Percentiles rank a stretch among this genome's conserved stretches.
phyloP scores from a whole-genome alignment of 1,140 invertebrate species.

The Theocolax elegans region DNA sequence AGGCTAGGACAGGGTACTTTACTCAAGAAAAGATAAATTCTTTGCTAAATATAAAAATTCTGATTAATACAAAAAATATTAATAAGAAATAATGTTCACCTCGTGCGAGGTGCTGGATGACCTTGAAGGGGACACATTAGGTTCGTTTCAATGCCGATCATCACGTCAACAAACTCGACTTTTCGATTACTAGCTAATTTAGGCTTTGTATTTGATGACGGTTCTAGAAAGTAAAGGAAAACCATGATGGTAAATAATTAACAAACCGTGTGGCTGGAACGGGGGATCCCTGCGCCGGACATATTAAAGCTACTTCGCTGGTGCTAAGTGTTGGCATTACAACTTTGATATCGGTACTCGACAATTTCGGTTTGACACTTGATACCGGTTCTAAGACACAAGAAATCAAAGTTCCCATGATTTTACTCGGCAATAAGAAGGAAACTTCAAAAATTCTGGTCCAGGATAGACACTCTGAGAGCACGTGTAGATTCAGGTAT shows the following conservation, averaged over 20 bases:
- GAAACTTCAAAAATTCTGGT: background rate
- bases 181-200: slow-evolving; percentile 67
- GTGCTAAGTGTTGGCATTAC: slow-evolving; percentile 53
- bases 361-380: slow-evolving; percentile 68
- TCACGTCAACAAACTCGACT: slow-evolving; percentile 62
- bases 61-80: background rate
- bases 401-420: slow-evolving; percentile 38
- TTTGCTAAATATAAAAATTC: too few species aligned
- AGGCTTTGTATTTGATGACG: slow-evolving; percentile 68
- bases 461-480: slow-evolving; percentile 26
- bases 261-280: slow-evolving; percentile 62
- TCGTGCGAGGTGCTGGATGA: slow-evolving; percentile 70
- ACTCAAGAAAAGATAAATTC: too few species aligned
- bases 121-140: slow-evolving; percentile 73
- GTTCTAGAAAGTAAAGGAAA: slow-evolving; percentile 60
- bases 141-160: slow-evolving; percentile 44
- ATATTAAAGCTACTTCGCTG: slow-evolving; percentile 70
- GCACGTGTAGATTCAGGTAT: slow-evolving; percentile 12
- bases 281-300: slow-evolving; percentile 77
- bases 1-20: slow-evolving; percentile 33
- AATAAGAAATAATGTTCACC: slow-evolving; percentile 47
- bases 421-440: slow-evolving; percentile 31
- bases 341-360: slow-evolving; percentile 62
- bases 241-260: slow-evolving; percentile 5
- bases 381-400: slow-evolving; percentile 66